These are phyloP conservation scores for Microctonus hyperodae DNA, from an alignment of 2,888 invertebrate genomes.

Conservation along the genomic window DNA sequence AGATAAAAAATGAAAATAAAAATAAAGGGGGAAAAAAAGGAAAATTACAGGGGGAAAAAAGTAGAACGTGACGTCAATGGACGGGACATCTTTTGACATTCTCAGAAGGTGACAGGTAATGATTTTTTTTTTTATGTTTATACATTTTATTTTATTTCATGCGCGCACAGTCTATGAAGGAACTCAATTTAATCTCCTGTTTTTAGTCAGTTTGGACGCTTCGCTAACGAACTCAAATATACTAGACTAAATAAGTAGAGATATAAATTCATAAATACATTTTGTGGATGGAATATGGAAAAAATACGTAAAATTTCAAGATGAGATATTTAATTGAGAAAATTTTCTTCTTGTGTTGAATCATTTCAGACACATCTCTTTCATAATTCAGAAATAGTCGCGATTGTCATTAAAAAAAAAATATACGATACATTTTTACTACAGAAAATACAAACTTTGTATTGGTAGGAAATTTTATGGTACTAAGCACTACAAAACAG, in stretches of 20 bases:
- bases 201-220: background rate
- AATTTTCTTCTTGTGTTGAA: no score
- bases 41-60: background rate
- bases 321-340: conserved; percentile 20
- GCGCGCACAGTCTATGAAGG: background rate
- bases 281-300: no score
- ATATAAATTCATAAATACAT: conserved; percentile 2
- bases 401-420: no score
- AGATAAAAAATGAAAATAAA: background rate
- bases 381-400: no score
- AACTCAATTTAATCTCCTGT: conserved; percentile 19
- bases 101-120: conserved; percentile 20
- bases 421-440: no score
- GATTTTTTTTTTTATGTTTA: background rate
- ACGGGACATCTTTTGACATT: conserved; percentile 19
- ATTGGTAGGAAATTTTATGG: no score
- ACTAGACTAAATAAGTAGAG: background rate
- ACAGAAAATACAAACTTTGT: no score
- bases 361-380: no score
- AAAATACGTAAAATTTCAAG: conserved; percentile 1
- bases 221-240: conserved; percentile 24
- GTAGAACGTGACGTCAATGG: background rate
- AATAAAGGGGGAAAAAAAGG: background rate
- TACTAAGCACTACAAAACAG: no score
- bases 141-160: no score